Base-by-base conservation (phyloP, 2,797 vertebrate genomes). In the Scarus forsteni region DNA sequence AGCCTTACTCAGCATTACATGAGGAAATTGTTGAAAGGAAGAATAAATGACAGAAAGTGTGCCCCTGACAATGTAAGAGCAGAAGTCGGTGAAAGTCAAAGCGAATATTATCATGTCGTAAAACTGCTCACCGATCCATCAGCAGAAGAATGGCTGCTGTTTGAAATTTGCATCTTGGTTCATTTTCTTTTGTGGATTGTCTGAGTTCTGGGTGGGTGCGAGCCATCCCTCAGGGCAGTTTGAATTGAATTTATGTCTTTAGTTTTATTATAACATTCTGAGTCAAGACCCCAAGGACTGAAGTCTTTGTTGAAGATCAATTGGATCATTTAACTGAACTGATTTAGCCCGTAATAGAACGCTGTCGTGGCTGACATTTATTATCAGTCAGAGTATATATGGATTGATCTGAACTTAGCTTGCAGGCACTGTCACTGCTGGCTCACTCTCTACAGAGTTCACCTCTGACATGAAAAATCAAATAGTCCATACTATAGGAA, bases 351-450 rank as follows among this genome's bases (percentile, higher is more conserved):
- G 49, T 55, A 35, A 53, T 19, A 5, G 51, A 76, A 66, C n/a
- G 51, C 46, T 52, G 48, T n/a, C 14, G 19, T 36, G 27, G 36
- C 51, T 62, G 73, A 68, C 66, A 66, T 77, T 70, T 54, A 72
- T 71, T 63, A 52, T 79, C 58, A 59, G 40, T 10, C 45, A 72
- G 19, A n/a, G 52, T 14, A 43, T 68, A 5, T 67, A 70, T 56
- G 0, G 45, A 70, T 44, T 68, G 40, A 64, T 67, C 60, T 57
- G 18, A 68, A 45, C 27, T 38, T 7, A 3, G 42, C 40, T 63
- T 39, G 39, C 15, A 49, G 60, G n/a, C 16, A 12, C 18, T 3
- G 19, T 14, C 7, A 0, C 11, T 10, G n/a, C 36, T 57, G 42
- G 43, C 16, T 36, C 12, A 9, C n/a, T 34, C 43, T 19, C 10